Base-by-base conservation (phyloP, 2,888 invertebrate genomes). In the Dryococelus australis region DNA sequence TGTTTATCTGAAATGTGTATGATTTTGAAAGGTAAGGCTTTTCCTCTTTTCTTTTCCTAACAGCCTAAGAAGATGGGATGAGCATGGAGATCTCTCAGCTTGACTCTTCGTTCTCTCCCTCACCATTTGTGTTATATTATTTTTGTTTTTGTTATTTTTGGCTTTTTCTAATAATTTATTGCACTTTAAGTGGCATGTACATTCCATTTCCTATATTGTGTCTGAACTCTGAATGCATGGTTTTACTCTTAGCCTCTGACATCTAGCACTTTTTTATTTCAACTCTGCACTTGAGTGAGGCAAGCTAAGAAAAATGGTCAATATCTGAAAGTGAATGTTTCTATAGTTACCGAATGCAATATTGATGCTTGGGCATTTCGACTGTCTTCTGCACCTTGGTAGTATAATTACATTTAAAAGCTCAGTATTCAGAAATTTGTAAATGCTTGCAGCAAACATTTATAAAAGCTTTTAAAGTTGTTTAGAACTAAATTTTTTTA, bases 41-140 rank as follows among this genome's bases (percentile, higher is more conserved):
- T 87, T 85, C 86, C 78, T 89, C 87, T 89, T 85, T 88, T 87
- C 87, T 79, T 87, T 89, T 93, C 93, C 93, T 51, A 93, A 35
- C 35, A 35, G 35, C 35, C 35, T 35, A 93, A 93, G 94, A 94
- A 94, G 94, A 94, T 93, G 93, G 93, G 92, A 88, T 88, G 89
- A 89, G 87, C 87, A 88, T 88, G 87, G 83, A 88, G 86, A 87
- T 87, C 79, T 88, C 88, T 87, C 51, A 51, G 85, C 47, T 81
- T 85, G 85, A 81, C 87, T 53, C 86, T 87, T 86, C 85, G 43
- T 87, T 87, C 85, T 79, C 88, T 80, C 86, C 81, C 47, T 83
- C 86, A 84, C 83, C 81, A 51, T 78, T 81, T 43, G n/a, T 53
- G 84, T 87, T 87, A 51, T 83, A 86, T 78, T 86, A 85, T 35